These are phyloP conservation scores for Platyura marginata DNA, from an alignment of 1,140 invertebrate genomes.

Conservation along the genomic window DNA sequence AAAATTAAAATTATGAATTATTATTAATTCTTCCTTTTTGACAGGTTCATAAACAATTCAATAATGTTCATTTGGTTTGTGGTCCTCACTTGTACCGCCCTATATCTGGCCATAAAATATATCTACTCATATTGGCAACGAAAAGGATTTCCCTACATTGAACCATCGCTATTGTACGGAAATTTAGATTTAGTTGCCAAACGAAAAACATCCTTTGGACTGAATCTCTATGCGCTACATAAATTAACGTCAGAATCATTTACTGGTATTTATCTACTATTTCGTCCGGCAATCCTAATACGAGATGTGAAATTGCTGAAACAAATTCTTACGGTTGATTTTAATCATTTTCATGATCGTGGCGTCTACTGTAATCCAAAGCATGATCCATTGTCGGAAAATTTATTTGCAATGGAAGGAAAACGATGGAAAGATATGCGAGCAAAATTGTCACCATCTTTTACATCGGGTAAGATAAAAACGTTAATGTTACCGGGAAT, in stretches of 20 bases:
- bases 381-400: conserved; percentile 15
- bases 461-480: conserved; percentile 35
- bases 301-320: conserved; percentile 26
- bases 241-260: conserved; percentile 7
- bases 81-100: too few relatives aligned
- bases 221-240: too few relatives aligned
- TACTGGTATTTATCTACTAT: conserved; percentile 16
- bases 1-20: too few relatives aligned
- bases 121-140: conserved; percentile 15
- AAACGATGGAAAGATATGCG: conserved; percentile 34
- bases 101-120: too few relatives aligned
- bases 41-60: too few relatives aligned
- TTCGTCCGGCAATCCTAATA: conserved; percentile 20
- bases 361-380: conserved; percentile 19
- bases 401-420: conserved; percentile 24
- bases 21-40: too few relatives aligned
- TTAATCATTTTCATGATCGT: conserved; percentile 24
- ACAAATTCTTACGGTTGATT: conserved; percentile 25
- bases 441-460: conserved; percentile 34
- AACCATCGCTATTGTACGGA: conserved; percentile 12
- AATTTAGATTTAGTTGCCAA: conserved; percentile 8
- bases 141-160: conserved; percentile 11
- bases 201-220: conserved; percentile 9
- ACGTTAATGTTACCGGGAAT: conserved; percentile 33
- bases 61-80: too few relatives aligned